Evolutionary conservation across 2,113 vertebrate genomes (phyloP).

Genomic region (Meleagris gallopavo): DNA sequence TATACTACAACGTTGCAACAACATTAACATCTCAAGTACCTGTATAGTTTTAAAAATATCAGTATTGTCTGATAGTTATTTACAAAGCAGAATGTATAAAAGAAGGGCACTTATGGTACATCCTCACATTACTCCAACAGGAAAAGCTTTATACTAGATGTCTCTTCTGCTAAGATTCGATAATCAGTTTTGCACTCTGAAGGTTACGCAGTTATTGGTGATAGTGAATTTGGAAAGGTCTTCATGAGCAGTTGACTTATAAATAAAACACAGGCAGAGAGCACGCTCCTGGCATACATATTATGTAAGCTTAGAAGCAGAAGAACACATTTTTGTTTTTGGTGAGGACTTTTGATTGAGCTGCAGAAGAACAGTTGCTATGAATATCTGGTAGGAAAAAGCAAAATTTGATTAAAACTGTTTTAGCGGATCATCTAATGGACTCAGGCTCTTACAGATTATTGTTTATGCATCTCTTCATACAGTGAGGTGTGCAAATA

Average conservation of each 20-base stretch:
- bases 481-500: background rate
- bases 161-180: background rate
- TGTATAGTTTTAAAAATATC: background rate
- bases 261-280: background rate
- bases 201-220: background rate
- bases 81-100: background rate
- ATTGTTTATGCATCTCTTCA: background rate
- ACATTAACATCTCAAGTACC: background rate
- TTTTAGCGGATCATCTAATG: background rate
- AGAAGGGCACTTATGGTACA: background rate
- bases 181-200: background rate
- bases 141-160: background rate
- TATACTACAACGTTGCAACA: background rate
- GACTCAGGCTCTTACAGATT: background rate
- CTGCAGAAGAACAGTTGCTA: background rate
- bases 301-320: background rate
- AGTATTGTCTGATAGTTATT: accelerated
- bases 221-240: background rate
- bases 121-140: background rate
- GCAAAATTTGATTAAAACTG: background rate
- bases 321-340: background rate
- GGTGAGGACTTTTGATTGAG: background rate
- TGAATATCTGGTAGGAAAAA: background rate
- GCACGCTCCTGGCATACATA: background rate
- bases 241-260: background rate